Evolutionary conservation across 1,140 invertebrate genomes (phyloP).

Genomic region (Orchestia grillus): DNA sequence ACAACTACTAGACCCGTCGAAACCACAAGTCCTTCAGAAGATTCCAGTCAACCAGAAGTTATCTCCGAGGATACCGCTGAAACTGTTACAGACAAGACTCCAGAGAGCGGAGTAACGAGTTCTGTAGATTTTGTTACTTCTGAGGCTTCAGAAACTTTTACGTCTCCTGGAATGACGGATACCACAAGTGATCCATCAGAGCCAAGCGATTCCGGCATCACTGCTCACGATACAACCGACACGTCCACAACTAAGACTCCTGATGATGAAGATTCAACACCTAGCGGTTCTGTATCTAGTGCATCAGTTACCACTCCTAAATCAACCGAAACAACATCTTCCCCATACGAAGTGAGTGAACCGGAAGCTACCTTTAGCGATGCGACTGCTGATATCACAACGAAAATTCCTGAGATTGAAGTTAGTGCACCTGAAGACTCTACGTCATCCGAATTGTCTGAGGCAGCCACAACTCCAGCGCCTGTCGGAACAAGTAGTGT

Average conservation of each 20-base stretch:
- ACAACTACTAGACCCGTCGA: not conserved
- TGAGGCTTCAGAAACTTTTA: not conserved
- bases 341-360: not conserved
- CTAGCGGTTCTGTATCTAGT: not conserved
- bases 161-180: not conserved
- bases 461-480: not conserved
- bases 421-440: not conserved
- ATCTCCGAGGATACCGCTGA: not conserved
- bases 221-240: not conserved
- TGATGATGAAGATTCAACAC: not conserved
- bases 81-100: not conserved
- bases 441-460: not conserved
- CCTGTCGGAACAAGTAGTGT: not conserved
- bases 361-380: not conserved
- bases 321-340: not conserved
- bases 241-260: not conserved
- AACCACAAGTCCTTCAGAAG: not conserved
- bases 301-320: not conserved
- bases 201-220: not conserved
- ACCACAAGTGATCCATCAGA: not conserved
- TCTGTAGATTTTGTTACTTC: not conserved
- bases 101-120: not conserved
- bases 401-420: not conserved
- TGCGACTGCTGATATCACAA: not conserved
- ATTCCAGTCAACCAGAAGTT: not conserved